Evolutionary conservation across 2,113 vertebrate species (phyloP), one percentile per base, ranked within the genome.

Genomic region (Salvelinus sp.): DNA sequence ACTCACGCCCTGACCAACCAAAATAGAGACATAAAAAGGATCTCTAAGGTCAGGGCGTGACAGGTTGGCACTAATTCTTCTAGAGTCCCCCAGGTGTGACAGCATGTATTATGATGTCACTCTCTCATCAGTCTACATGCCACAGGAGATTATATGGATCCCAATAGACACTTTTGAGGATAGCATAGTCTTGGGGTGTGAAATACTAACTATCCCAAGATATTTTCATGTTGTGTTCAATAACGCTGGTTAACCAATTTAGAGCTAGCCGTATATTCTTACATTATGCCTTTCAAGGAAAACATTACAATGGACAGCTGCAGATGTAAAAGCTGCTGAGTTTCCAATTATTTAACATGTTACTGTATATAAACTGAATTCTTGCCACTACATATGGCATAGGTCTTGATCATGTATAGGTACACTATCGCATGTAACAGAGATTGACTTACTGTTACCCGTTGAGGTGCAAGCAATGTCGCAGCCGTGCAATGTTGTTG

Each of bases 401-500:
- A 44, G 38, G 38, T 2, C 38, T 44, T 44, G 38, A 10, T 10
- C 38, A 44, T 44, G 14, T 54, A 54, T 54, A 16, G 14, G 13
- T 14, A 54, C 12, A 5, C 16, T 18, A 16, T 18, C 50, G 18
- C 50, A 16, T 54, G 50, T 54, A 54, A 18, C 12, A 18, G 50
- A 50, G 48, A 50, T 3, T 16, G 14, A 54, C 5, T 16, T 18
- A 16, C 50, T 5, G 50, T 65, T 91, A 96, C 95, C 6, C 93
- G 78, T 7, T 88, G 75, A 0, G 85, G 27, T 95, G 94, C 27
- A 91, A 94, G 84, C 65, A 89, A 85, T 93, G 88, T 78, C 95
- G 91, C 70, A 96, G 91, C 76, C 95, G 94, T 6, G 1, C 0
- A 3, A 96, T 91, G 5, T 83, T 76, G 0, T 95, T 82, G 0